A percentile compares a stretch with the other conserved stretches of the same genome.
Evolutionary conservation across 2,888 invertebrate genomes (phyloP).

Genomic region (Lepeophtheirus nordmannii): DNA sequence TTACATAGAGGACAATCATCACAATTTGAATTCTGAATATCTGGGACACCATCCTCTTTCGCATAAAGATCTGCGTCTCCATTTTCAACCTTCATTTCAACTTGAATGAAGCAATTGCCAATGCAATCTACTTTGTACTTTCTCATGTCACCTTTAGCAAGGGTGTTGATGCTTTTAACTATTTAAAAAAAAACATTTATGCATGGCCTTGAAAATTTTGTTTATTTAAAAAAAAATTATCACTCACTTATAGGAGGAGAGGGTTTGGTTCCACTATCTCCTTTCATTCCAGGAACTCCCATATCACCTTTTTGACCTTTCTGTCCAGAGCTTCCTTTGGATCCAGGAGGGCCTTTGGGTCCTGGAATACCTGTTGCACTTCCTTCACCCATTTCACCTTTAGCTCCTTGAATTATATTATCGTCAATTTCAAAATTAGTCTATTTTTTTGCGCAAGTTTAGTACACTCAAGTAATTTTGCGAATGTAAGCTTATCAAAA

Average conservation of each 20-base stretch:
- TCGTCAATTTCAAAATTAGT: too few relatives aligned
- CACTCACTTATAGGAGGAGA: background rate
- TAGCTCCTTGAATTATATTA: background rate
- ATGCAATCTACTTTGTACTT: conserved; percentile 5
- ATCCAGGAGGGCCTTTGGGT: background rate
- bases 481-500: too few relatives aligned
- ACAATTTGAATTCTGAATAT: conserved; percentile 17
- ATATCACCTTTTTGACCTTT: background rate
- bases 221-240: too few relatives aligned
- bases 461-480: too few relatives aligned
- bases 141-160: background rate
- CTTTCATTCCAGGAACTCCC: background rate
- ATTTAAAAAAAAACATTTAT: background rate
- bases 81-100: conserved; percentile 1
- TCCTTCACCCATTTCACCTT: background rate
- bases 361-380: background rate
- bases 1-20: conserved; percentile 16
- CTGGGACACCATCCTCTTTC: conserved; percentile 9
- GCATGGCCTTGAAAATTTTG: background rate
- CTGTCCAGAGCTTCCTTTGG: background rate
- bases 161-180: background rate
- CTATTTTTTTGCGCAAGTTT: too few relatives aligned
- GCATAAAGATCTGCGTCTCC: conserved; percentile 22
- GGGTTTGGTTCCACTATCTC: background rate
- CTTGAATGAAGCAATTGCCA: background rate